Conservation (phyloP, 2,888 invertebrate species). For the Lordiphosa andalusiaca region DNA sequence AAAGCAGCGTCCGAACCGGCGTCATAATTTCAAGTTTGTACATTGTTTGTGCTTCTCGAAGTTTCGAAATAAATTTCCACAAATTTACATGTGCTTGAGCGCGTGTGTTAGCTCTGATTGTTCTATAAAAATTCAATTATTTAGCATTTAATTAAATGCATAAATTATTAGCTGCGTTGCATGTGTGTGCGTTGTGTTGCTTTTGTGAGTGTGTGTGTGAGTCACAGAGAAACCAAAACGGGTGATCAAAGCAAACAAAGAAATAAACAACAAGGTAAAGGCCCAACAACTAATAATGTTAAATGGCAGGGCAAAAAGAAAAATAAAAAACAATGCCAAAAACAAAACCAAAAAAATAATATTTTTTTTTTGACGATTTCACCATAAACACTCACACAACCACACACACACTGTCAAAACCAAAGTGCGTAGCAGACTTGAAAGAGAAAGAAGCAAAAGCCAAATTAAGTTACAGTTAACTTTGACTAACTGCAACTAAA, state of each 20-base stretch:
- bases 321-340: conserved; percentile 13
- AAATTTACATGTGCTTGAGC: conserved; percentile 9
- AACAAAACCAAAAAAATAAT: conserved; percentile 24
- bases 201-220: conserved; percentile 55
- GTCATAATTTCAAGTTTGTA: conserved; percentile 5
- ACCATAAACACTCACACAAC: conserved; percentile 37
- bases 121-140: conserved; percentile 50
- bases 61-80: conserved; percentile 18
- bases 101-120: conserved; percentile 35
- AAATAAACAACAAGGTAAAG: conserved; percentile 50
- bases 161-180: conserved; percentile 42
- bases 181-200: conserved; percentile 49
- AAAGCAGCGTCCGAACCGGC: conserved; percentile 28
- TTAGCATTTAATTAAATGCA: conserved; percentile 67
- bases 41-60: conserved; percentile 30
- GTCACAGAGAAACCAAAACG: conserved; percentile 48
- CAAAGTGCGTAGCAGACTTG: conserved; percentile 35
- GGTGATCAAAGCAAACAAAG: conserved; percentile 65
- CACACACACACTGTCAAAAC: conserved; percentile 6
- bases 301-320: conserved; percentile 13
- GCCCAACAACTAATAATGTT: conserved; percentile 42
- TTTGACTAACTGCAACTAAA: not conserved
- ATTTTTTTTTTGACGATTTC: conserved; percentile 49
- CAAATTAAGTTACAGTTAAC: too few relatives aligned
- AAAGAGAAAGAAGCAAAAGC: conserved; percentile 13